Percentiles rank a stretch among this genome's conserved stretches.
Conservation (phyloP, 2,888 invertebrate genomes). For the Ephialtes manifestator region DNA sequence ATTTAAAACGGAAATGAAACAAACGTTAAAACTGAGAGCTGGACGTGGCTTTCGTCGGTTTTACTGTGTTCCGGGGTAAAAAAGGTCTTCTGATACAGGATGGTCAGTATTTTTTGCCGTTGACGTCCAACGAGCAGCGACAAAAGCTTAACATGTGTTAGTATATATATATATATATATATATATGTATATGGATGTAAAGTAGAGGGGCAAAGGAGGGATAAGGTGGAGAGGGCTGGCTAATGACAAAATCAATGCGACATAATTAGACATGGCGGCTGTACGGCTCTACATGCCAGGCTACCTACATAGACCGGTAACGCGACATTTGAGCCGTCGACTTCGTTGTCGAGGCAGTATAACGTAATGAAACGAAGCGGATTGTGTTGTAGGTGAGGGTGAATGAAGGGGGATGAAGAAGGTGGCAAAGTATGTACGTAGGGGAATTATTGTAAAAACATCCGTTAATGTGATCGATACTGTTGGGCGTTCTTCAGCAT, state of each 20-base stretch:
- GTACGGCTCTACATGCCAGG: conserved; percentile 71
- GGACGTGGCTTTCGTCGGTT: conserved; percentile 11
- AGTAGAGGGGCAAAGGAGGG: conserved; percentile 44
- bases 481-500: conserved; percentile 14
- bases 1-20: no score
- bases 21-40: neutral
- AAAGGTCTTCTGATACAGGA: conserved; percentile 39
- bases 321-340: conserved; percentile 61
- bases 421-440: conserved; percentile 69
- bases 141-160: conserved; percentile 17
- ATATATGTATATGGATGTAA: conserved; percentile 40
- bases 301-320: conserved; percentile 64
- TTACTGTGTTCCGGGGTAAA: conserved; percentile 19
- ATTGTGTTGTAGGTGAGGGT: conserved; percentile 61
- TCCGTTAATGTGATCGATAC: conserved; percentile 82
- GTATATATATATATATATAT: conserved; percentile 12
- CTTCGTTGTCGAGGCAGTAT: conserved; percentile 59
- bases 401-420: conserved; percentile 53
- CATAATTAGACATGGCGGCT: conserved; percentile 85
- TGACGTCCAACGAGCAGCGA: conserved; percentile 37
- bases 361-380: conserved; percentile 65
- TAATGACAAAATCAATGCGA: conserved; percentile 86
- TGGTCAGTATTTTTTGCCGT: conserved; percentile 49
- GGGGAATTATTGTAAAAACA: conserved; percentile 83
- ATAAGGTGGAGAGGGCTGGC: conserved; percentile 79